Base-by-base conservation (phyloP, 37 sponge, comb jelly and placozoan genomes). In the Cladorhizidae sp. region DNA sequence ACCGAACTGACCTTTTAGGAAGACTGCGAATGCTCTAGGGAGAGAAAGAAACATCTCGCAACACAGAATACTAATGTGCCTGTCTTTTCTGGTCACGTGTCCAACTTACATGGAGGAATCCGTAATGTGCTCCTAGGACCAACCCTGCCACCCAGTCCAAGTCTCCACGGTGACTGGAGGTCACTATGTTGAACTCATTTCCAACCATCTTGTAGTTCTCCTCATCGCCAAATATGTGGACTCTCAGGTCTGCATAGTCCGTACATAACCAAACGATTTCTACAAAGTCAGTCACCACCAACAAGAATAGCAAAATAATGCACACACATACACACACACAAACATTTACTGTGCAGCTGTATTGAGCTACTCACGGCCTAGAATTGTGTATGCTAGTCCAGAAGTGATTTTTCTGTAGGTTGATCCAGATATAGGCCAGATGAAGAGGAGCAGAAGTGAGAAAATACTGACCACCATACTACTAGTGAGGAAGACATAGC, bases 61-160 rank as follows among this genome's bases (percentile, higher is more conserved):
- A 61, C 9, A 68, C 69, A 68, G 39, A 68, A 36, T 32, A 21
- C 35, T 8, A 36, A 21, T n/a, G n/a, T n/a, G n/a, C n/a, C n/a
- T n/a, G n/a, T n/a, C n/a, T n/a, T n/a, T n/a, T n/a, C n/a, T n/a
- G n/a, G n/a, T n/a, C n/a, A n/a, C n/a, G n/a, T n/a, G n/a, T n/a
- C n/a, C n/a, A n/a, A 39, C 73, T 59, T 72, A 80, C 81, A 51
- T 83, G 67, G 2, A 83, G 21, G 40, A 76, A 81, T 35, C 73
- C 45, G 62, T 43, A 76, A 12, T 71, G 29, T 9, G 39, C 50
- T 25, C 50, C 70, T 5, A 81, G 26, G 28, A 78, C 64, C 50
- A 71, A 86, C 21, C 95, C 98, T 1, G 92, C 70, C 75, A 95
- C 68, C 98, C 98, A 97, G 80, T 97, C 98, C 56, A 94, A 65